A percentile compares a stretch with the other conserved stretches of the same genome.
phyloP scores from a whole-genome alignment of 2,888 invertebrate genomes.

The Cerastoderma edule region DNA sequence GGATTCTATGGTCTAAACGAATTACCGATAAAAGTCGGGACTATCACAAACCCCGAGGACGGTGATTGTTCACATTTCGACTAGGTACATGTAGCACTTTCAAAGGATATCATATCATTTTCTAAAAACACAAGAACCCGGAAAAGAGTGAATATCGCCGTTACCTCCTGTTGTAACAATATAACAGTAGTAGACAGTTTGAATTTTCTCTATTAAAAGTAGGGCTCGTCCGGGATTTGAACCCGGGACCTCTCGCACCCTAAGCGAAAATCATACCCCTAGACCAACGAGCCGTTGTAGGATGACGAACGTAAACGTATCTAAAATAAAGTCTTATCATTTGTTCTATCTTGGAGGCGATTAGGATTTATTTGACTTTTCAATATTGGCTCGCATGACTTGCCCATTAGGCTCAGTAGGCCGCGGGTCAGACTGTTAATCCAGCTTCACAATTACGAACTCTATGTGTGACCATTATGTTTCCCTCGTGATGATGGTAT shows the following conservation, averaged over 20 bases:
- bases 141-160: too few relatives aligned
- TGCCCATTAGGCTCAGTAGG: not conserved
- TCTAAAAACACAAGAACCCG: too few relatives aligned
- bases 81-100: not conserved
- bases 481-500: too few relatives aligned
- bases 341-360: not conserved
- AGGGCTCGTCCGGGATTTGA: constrained; percentile 20
- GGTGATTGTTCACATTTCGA: not conserved
- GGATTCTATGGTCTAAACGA: too few relatives aligned
- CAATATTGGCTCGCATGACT: not conserved
- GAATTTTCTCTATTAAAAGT: not conserved
- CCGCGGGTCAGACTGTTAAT: not conserved
- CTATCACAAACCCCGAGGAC: not conserved
- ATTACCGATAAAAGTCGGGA: not conserved
- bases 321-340: not conserved
- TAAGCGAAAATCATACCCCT: constrained; percentile 18
- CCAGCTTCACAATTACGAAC: too few relatives aligned
- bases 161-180: too few relatives aligned
- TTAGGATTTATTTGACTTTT: not conserved
- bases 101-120: not conserved
- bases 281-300: not conserved
- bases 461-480: too few relatives aligned
- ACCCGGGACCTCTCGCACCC: constrained; percentile 24
- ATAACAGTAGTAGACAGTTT: too few relatives aligned
- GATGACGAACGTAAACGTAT: not conserved